phyloP scores from a whole-genome alignment of 2,113 vertebrate species.

The Actenoides hombroni region DNA sequence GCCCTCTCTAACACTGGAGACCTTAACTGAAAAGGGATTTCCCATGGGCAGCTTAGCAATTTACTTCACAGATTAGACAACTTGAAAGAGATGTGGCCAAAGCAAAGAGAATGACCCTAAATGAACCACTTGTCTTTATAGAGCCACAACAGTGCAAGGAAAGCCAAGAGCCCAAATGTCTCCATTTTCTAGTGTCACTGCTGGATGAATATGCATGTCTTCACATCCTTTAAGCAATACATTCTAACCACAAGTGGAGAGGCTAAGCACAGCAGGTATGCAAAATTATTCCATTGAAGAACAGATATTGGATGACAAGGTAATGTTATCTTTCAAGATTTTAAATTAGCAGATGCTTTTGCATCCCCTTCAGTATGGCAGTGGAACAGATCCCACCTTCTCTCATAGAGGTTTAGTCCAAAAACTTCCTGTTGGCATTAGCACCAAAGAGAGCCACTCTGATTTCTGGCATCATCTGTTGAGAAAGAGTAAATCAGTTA shows the following conservation, averaged over 20 bases:
- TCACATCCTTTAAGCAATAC: constrained; percentile 14
- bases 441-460: constrained; percentile 88
- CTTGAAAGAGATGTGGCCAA: constrained; percentile 23
- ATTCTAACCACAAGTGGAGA: constrained; percentile 38
- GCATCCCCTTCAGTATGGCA: constrained; percentile 56
- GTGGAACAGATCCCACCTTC: constrained; percentile 43
- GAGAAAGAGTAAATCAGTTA: not conserved
- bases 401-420: constrained; percentile 79
- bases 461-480: constrained; percentile 97
- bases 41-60: not conserved
- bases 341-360: constrained; percentile 53
- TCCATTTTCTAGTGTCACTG: not conserved
- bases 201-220: not conserved
- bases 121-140: not conserved
- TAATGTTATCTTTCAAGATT: constrained; percentile 54
- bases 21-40: not conserved
- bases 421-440: constrained; percentile 92
- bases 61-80: constrained; percentile 45
- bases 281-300: constrained; percentile 50
- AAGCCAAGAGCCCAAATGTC: constrained; percentile 19
- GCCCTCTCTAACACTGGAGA: constrained; percentile 9
- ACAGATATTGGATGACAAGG: constrained; percentile 37
- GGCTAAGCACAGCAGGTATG: constrained; percentile 53
- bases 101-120: constrained; percentile 13
- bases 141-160: constrained; percentile 3